phyloP scores from a whole-genome alignment of 1,140 invertebrate genomes.

The Orius insidiosus region DNA sequence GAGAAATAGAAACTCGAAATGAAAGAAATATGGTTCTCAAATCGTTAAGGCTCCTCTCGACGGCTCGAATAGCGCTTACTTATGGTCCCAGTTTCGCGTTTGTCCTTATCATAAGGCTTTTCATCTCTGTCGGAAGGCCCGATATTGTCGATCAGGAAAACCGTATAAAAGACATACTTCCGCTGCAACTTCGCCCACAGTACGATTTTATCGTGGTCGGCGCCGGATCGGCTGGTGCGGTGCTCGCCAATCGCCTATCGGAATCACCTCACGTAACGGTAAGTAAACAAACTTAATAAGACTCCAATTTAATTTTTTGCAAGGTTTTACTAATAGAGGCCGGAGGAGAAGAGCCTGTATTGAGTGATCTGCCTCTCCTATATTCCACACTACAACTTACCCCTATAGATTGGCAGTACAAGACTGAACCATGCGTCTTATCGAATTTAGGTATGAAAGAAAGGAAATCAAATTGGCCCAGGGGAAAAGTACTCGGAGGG shows the following conservation, averaged over 20 bases:
- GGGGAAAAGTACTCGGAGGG: conserved; percentile 53
- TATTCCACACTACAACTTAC: conserved; percentile 52
- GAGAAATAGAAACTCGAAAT: no score
- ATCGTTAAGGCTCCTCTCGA: conserved; percentile 23
- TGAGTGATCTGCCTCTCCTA: conserved; percentile 54
- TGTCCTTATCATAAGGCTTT: conserved; percentile 36
- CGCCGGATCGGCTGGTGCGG: conserved; percentile 65
- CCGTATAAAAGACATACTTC: conserved; percentile 30
- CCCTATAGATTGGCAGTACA: conserved; percentile 61
- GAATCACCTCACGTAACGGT: conserved; percentile 48
- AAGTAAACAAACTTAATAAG: conserved; percentile 9
- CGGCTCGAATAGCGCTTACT: conserved; percentile 39
- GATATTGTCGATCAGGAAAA: conserved; percentile 46
- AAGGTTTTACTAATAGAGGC: conserved; percentile 63
- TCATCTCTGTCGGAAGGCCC: conserved; percentile 37
- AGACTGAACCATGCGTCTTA: conserved; percentile 38
- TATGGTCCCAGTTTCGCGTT: conserved; percentile 40
- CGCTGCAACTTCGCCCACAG: conserved; percentile 29
- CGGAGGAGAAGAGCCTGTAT: conserved; percentile 51
- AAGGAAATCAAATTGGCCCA: conserved; percentile 34
- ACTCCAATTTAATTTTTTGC: no score
- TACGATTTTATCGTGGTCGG: conserved; percentile 69
- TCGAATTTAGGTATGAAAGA: conserved; percentile 27
- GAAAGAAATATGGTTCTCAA: conserved; percentile 1
- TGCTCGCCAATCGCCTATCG: conserved; percentile 54